Evolutionary conservation across 2,888 invertebrate species (phyloP), one percentile per base, ranked within the genome.

Genomic region (Rhorus exstirpatorius): DNA sequence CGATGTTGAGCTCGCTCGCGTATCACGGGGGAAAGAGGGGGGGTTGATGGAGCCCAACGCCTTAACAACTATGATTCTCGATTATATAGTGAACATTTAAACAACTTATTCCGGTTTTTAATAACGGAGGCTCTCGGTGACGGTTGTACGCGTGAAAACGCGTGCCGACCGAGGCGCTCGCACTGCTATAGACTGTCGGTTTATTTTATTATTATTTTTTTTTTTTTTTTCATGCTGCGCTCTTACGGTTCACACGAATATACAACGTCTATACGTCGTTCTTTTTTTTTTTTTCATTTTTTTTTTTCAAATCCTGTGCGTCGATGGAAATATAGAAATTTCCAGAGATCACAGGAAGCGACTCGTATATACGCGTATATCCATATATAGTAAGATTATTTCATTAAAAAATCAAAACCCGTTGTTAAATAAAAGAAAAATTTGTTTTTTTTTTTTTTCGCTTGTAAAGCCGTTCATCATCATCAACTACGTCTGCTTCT

Each of bases 101-200:
- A 93, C 91, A 93, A 93, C 92, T 93, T 93, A 93, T 93, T 92
- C 93, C 93, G 93, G 93, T 93, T 93, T 93, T 92, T 92, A 93
- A 93, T 92, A 90, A 92, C 92, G 92, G 93, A 93, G 92, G 92
- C n/a, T n/a, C 93, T 92, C 92, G 91, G 90, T 85, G 88, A 84
- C 86, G 86, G 86, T 87, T 89, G 88, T 78, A 85, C 88, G 90
- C 91, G 91, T 91, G 91, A 92, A 90, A 85, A 92, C 92, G 90
- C 92, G 86, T 81, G 88, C 88, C 88, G 91, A 82, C 91, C 92
- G 92, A 93, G 92, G 91, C 92, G 91, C 93, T 93, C 93, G 92
- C 93, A 91, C 92, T 93, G 92, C 92, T 91, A 87, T 87, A 93
- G 93, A 93, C 92, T 93, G 93, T 93, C 92, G 92, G 92, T n/a